These are phyloP conservation scores for Spodoptera frugiperda DNA, from an alignment of 1,140 invertebrate genomes.

Conservation along the genomic window DNA sequence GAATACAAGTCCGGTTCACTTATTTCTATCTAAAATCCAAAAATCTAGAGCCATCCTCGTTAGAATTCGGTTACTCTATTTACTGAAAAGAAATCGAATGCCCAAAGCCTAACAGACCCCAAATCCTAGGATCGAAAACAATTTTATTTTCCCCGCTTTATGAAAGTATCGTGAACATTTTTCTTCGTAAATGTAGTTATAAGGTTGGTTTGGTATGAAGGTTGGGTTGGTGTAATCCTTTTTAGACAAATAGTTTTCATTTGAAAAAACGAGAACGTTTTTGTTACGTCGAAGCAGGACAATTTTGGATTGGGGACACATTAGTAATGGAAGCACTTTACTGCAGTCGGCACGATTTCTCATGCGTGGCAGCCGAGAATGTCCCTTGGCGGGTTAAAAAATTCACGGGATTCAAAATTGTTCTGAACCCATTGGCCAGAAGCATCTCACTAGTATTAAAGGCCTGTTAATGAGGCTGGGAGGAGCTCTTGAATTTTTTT, in stretches of 20 bases:
- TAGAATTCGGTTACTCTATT: neutral
- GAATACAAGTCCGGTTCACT: conserved; percentile 27
- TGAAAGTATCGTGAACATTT: neutral
- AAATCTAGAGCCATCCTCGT: neutral
- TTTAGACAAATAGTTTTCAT: neutral
- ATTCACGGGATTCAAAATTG: conserved; percentile 57
- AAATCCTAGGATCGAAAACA: neutral
- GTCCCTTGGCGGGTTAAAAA: conserved; percentile 46
- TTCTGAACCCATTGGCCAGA: conserved; percentile 64
- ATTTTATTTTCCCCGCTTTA: neutral
- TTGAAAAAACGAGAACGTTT: neutral
- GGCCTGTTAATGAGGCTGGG: conserved; percentile 77
- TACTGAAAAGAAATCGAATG: conserved; percentile 11
- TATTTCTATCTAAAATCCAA: conserved; percentile 15
- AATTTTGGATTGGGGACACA: neutral
- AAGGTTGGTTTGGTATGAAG: conserved; percentile 2
- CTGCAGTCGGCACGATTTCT: neutral
- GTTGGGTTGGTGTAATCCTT: neutral
- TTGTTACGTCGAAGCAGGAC: neutral
- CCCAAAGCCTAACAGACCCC: neutral
- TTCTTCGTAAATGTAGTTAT: conserved; percentile 3
- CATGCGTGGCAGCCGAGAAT: neutral
- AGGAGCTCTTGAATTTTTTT: conserved; percentile 74
- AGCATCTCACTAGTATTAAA: conserved; percentile 75
- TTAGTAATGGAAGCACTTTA: neutral